Conservation (phyloP, 2,797 vertebrate species). For the Alca torda region DNA sequence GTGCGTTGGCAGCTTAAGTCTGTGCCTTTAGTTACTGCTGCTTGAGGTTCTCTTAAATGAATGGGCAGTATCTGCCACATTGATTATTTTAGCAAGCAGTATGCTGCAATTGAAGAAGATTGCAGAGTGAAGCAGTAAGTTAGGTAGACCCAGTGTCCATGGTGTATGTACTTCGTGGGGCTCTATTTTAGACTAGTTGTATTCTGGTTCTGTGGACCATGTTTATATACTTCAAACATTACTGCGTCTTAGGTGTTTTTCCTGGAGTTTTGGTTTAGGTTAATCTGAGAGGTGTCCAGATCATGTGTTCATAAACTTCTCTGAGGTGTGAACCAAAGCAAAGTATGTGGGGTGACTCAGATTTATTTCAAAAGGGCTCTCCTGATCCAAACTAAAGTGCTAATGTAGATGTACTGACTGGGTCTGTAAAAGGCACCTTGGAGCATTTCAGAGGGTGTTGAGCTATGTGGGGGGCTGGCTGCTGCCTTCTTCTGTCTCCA, state of each 20-base stretch:
- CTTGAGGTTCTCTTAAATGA: neutral
- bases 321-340: neutral
- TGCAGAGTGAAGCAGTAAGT: neutral
- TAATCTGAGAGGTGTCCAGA: neutral
- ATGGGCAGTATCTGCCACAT: neutral
- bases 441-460: neutral
- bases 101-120: neutral
- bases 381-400: neutral
- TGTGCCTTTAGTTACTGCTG: neutral
- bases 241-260: neutral
- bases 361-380: neutral
- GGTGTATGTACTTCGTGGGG: fast-evolving
- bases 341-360: neutral
- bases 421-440: neutral
- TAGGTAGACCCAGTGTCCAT: neutral
- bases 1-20: neutral
- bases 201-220: neutral
- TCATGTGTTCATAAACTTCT: neutral
- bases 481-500: neutral
- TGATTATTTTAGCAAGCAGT: neutral
- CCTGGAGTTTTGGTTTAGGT: neutral
- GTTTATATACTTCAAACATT: neutral
- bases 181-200: neutral
- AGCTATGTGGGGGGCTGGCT: fast-evolving
- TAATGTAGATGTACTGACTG: neutral